Evolutionary conservation across 2,113 vertebrate genomes (phyloP), one percentile per base, ranked within the genome.

Genomic region (Romanogobio albipinnatus): DNA sequence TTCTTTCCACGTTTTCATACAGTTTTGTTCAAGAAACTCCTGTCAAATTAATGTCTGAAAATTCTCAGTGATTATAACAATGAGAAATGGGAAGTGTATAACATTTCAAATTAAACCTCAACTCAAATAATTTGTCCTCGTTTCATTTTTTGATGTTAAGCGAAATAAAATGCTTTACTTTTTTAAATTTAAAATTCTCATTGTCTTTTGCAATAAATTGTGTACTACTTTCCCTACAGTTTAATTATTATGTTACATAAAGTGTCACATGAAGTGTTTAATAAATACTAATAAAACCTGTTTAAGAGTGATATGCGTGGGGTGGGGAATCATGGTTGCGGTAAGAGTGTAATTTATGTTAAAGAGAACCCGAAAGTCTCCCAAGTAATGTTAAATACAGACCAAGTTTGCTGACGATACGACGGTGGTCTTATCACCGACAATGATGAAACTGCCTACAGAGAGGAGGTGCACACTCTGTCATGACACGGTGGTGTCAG

Each of bases 31-130:
- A 78, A 39, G 33, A n/a, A 59, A 39, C 53, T 75, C 53, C 71
- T 76, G 22, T 84, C 76, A 59, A 39, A 61, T 81, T 76, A 8
- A n/a, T 82, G 14, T 89, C 4, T 74, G 33, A 62, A 84, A 66
- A 53, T 64, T 58, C 74, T 86, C 70, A 59, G 53, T 82, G 73
- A 74, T 70, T 87, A 26, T 76, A 77, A 68, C 71, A 61, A 43
- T 73, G 56, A 43, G 49, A 74, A 82, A 17, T 24, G 29, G 70
- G 51, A 84, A 83, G 39, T 80, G 79, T 68, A 24, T 51, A 62
- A 61, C 58, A 66, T 85, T 74, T 85, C 76, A 88, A 85, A 85
- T 83, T 22, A 56, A 56, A 87, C 85, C 87, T 89, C 85, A 86
- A 26, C 61, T 51, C 61, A 26, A 77, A 43, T 9, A 76, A 26